Evolutionary conservation across 1,140 invertebrate genomes (phyloP).

Genomic region (Watersipora subatra): DNA sequence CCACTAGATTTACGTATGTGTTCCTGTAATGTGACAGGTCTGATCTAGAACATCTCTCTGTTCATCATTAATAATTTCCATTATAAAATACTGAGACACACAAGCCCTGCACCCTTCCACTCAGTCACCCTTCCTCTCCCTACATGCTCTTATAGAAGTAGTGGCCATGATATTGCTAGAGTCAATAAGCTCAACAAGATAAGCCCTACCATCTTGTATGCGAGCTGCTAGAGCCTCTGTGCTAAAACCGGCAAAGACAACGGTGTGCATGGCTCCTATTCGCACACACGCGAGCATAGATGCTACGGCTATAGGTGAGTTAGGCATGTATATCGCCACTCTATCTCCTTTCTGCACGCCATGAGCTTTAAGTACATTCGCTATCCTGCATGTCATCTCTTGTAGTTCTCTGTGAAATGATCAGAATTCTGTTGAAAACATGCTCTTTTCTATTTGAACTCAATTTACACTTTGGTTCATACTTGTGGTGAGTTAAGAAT

Average conservation of each 20-base stretch:
- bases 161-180: no score
- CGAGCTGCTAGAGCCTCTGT: constrained; percentile 45
- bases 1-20: no score
- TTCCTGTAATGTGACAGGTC: no score
- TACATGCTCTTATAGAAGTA: no score
- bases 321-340: constrained; percentile 46
- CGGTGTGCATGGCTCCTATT: constrained; percentile 46
- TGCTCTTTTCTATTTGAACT: neutral
- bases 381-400: constrained; percentile 38
- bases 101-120: no score
- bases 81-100: no score
- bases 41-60: no score
- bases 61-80: no score
- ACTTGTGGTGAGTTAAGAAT: neutral
- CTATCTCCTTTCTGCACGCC: constrained; percentile 44
- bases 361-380: constrained; percentile 38
- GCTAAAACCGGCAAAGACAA: constrained; percentile 52
- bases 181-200: no score
- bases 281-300: constrained; percentile 45
- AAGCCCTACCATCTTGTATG: constrained; percentile 44
- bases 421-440: neutral
- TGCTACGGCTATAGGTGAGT: constrained; percentile 40
- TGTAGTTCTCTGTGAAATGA: constrained; percentile 24
- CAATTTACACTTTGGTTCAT: neutral
- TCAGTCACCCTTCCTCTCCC: no score